Percentiles rank a stretch among this genome's conserved stretches.
These are phyloP conservation scores for Equus quagga DNA, from an alignment of 2,113 vertebrate genomes.

Conservation along the genomic window DNA sequence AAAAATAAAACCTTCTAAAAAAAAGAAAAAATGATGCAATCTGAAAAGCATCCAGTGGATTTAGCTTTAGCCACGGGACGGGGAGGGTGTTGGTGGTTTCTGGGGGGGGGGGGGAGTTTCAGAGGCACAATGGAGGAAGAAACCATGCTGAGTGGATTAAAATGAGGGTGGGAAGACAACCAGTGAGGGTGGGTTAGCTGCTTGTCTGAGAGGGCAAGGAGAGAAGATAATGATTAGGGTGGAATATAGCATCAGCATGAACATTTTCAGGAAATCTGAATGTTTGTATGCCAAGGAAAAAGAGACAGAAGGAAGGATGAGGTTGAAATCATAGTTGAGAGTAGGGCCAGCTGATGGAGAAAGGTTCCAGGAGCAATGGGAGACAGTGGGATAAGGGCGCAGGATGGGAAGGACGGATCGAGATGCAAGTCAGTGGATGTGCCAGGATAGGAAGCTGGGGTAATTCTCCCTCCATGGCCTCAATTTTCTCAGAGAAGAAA, in stretches of 20 bases:
- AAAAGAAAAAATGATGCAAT: too few species aligned
- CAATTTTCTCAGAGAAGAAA: neutral
- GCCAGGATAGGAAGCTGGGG: neutral
- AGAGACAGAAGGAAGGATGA: neutral
- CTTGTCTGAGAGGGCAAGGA: neutral
- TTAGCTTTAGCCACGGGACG: neutral
- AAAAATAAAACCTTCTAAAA: too few species aligned
- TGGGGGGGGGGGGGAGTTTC: neutral
- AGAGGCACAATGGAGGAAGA: neutral
- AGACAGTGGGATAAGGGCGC: neutral
- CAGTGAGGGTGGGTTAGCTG: accelerated
- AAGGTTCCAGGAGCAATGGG: neutral
- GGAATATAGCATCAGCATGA: neutral
- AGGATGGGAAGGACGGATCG: neutral
- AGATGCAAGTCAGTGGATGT: neutral
- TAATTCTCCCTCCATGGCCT: neutral
- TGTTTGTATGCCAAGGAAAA: neutral
- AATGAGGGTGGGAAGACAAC: neutral
- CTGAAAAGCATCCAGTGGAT: neutral
- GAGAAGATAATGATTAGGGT: too few species aligned
- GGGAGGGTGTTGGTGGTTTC: too few species aligned
- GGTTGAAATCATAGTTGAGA: neutral
- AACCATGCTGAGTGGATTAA: neutral
- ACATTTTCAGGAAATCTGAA: neutral
- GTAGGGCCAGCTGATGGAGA: neutral